Evolutionary conservation across 2,113 vertebrate genomes (phyloP), one percentile per base, ranked within the genome.

Genomic region (Cygnus atratus): DNA sequence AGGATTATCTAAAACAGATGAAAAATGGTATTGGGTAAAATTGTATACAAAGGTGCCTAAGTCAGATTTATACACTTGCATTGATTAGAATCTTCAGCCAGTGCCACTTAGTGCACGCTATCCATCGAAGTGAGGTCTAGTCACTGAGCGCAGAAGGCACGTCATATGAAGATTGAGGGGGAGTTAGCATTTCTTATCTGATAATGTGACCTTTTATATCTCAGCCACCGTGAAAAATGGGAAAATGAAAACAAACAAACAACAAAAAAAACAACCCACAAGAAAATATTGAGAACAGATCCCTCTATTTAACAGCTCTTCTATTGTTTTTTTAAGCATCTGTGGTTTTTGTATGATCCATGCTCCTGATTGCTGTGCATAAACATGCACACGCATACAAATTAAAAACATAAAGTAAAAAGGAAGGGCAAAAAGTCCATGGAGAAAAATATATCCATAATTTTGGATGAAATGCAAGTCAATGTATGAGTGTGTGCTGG

Each of bases 111-210:
- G 12, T 0, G 1, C 7, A 4, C 37, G 13, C 41, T 78, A 70
- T 52, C 46, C n/a, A 6, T 28, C 46, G 70, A 81, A 55, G 41
- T 13, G 62, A 48, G 26, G 5, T 39, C 90, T 73, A 92, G 77
- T 92, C 84, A 83, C 55, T 2, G 9, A 93, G 66, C 21, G 44
- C 84, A 91, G 48, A 50, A 50, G 22, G 48, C 48, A 50, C 13
- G 48, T 50, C 12, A 25, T 50, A 50, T 50, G 76, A 95, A 96
- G 92, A 97, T 31, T 95, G 92, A 97, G 87, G 91, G 25, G 57
- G 76, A 84, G 73, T 90, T 87, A 88, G 68, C 63, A 77, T 94
- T 93, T 97, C 68, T 94, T 83, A 71, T 21, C 24, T 82, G 28
- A 25, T 94, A 96, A 72, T 37, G 54, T 50, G 41, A 90, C 46